phyloP scores from a whole-genome alignment of 2,797 vertebrate species.

The Picus viridis region DNA sequence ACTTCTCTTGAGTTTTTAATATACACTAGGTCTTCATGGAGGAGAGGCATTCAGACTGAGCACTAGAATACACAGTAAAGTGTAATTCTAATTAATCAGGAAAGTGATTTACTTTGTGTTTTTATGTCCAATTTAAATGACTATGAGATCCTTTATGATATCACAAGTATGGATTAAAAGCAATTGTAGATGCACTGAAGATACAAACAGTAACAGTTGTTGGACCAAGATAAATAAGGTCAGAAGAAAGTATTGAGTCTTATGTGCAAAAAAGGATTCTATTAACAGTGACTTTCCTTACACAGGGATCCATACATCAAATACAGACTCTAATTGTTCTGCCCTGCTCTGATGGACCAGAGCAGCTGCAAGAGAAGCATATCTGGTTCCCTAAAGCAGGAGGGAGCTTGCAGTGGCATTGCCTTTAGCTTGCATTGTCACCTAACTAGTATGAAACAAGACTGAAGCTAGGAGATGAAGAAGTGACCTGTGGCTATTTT shows the following conservation, averaged over 20 bases:
- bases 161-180: background rate
- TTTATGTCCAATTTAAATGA: background rate
- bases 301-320: background rate
- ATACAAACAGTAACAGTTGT: background rate
- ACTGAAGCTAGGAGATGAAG: background rate
- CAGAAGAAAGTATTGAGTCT: background rate
- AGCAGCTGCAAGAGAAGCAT: slow-evolving; percentile 2
- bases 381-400: background rate
- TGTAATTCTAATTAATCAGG: background rate
- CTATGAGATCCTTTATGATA: background rate
- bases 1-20: slow-evolving; percentile 21
- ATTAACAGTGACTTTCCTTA: background rate
- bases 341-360: background rate
- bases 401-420: background rate
- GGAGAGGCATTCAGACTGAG: background rate
- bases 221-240: background rate
- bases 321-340: slow-evolving; percentile 18
- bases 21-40: background rate
- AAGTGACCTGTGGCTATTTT: background rate
- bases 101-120: background rate
- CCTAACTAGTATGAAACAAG: background rate
- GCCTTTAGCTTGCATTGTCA: background rate
- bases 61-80: background rate
- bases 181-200: background rate
- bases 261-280: background rate